Conservation (phyloP, 2,113 vertebrate species). For the Pomatostomus ruficeps region DNA sequence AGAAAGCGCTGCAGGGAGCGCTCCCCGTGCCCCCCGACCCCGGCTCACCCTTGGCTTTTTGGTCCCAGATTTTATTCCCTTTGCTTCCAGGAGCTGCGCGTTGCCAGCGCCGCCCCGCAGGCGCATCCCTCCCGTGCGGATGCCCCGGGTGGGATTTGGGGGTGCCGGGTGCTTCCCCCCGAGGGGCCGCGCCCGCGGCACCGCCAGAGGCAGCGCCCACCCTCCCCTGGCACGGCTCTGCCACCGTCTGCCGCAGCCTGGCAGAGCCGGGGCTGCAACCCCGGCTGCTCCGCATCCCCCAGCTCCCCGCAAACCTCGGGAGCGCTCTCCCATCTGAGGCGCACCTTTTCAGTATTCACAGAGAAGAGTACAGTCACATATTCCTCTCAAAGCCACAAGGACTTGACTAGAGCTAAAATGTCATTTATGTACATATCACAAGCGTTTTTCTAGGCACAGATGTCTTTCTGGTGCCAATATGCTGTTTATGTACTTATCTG, state of each 20-base stretch:
- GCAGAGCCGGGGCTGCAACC: background rate
- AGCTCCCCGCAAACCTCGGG: background rate
- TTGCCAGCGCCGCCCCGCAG: background rate
- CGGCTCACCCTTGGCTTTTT: background rate
- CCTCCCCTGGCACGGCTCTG: background rate
- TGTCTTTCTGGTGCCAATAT: conserved; percentile 73
- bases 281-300: background rate
- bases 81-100: background rate
- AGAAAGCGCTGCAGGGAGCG: background rate
- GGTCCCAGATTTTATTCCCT: background rate
- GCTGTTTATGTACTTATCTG: conserved; percentile 75
- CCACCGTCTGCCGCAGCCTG: conserved; percentile 7
- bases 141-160: background rate
- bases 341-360: conserved; percentile 63
- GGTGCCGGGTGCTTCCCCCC: background rate
- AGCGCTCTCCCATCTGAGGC: background rate
- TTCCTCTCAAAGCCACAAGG: conserved; percentile 63
- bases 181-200: background rate
- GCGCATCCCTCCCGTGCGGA: background rate
- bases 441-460: conserved; percentile 67
- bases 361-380: conserved; percentile 58
- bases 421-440: conserved; percentile 72
- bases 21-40: background rate
- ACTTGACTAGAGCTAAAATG: conserved; percentile 72
- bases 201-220: background rate